Evolutionary conservation across 92 coral and sea anemone species (phyloP), one percentile per base, ranked within the genome.

Genomic region (Heliopora coerulea): DNA sequence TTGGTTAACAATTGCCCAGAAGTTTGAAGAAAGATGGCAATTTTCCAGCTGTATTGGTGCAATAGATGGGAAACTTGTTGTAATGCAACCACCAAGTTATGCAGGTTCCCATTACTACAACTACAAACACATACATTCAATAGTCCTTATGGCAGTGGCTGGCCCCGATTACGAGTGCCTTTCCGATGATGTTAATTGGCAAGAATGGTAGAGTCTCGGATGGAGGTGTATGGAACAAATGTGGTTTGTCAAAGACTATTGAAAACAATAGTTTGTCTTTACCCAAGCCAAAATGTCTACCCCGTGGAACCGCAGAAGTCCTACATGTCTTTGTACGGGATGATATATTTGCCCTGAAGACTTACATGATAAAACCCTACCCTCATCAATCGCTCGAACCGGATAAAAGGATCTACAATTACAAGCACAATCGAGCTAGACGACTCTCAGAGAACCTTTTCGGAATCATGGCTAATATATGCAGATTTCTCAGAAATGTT

Each of bases 151-250:
- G 67, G 85, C 85, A n/a, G 34, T 81, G 8, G 85, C 85, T 11
- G 85, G 85, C 2, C 81, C 85, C 13, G 48, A 82, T 59, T 74
- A 74, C 62, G 76, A 74, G 42, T 82, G 81, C 13, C 49, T 82
- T 13, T 82, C 49, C 41, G 40, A 28, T 27, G 85, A 65, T 59
- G 49, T 82, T n/a, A n/a, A n/a, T 75, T 7, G 81, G 81, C 7
- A 65, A 44, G 17, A 82, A 74, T 40, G 77, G 81, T 15, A 50
- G 85, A 44, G 68, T 82, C 18, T 29, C 84, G 3, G 68, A 80
- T 52, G 84, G 84, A 20, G 84, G 79, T 19, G 79, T 80, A 28
- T 80, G 84, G 79, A 72, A 72, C 54, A 80, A 72, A 73, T 80
- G 79, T 26, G 62, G 65, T 1, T 64, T 68, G 0, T 25, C 65